Evolutionary conservation across 2,888 invertebrate species (phyloP).

Genomic region (Elmis aenea): DNA sequence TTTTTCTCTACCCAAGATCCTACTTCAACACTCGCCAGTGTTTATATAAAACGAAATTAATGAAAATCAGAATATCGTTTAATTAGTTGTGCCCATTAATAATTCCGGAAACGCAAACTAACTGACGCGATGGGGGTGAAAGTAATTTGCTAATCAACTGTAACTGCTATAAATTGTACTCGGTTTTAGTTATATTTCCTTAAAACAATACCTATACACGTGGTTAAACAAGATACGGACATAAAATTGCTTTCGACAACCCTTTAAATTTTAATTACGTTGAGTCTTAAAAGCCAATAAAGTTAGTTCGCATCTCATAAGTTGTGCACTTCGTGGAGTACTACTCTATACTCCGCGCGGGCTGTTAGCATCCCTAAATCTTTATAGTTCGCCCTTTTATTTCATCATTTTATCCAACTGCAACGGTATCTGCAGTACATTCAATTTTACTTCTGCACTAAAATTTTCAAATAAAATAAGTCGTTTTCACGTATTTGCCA

Average conservation of each 20-base stretch:
- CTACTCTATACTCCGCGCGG: constrained; percentile 30
- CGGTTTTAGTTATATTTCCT: no score
- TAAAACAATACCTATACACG: no score
- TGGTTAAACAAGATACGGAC: background rate
- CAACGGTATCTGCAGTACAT: constrained; percentile 18
- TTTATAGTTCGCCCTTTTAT: constrained; percentile 18
- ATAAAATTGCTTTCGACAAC: constrained; percentile 23
- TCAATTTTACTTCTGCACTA: constrained; percentile 18
- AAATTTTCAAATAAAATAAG: no score
- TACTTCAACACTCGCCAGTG: constrained; percentile 30
- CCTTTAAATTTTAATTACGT: constrained; percentile 40
- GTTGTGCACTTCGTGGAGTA: constrained; percentile 36
- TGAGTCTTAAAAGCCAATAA: constrained; percentile 40
- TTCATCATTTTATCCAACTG: constrained; percentile 19
- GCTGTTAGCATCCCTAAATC: constrained; percentile 22
- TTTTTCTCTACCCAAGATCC: constrained; percentile 28
- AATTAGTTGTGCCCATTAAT: constrained; percentile 42
- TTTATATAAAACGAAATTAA: constrained; percentile 38
- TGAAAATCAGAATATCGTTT: constrained; percentile 43
- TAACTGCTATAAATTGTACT: no score
- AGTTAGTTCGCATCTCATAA: constrained; percentile 39
- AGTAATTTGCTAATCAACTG: no score
- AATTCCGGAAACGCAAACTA: constrained; percentile 33
- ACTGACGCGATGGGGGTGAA: no score
- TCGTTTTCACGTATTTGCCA: no score